Base-by-base conservation (phyloP, 2,113 vertebrate genomes). In the Dinomys branickii region DNA sequence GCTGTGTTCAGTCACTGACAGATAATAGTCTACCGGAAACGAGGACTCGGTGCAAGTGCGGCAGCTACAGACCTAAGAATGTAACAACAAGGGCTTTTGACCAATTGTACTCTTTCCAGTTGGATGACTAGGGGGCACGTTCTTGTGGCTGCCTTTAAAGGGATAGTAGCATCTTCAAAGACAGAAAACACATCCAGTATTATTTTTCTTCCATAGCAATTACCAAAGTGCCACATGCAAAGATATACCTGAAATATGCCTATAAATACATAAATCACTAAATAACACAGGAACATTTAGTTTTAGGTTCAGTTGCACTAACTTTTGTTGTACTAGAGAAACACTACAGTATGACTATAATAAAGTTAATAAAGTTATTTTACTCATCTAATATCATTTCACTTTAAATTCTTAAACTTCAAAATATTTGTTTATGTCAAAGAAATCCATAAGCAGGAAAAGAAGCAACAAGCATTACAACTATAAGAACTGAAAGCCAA, bases 361-460 rank as follows among this genome's bases (percentile, higher is more conserved):
- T 52, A 78, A 78, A 78, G 35, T 75, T 59, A 47, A 85, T n/a
- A 88, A 78, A 92, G 10, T 28, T 90, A 33, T 41, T 88, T 69
- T 85, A 83, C 50, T 78, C 47, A 94, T 14, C 16, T 77, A 87
- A 88, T 50, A 22, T 90, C 82, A 85, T 96, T 63, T 94, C 17
- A 52, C 7, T 91, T 71, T 33, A 41, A 77, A 88, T 90, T 28
- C 78, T 50, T 69, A 88, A 93, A 80, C n/a, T 59, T 85, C 19
- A 85, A 59, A 3, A 19, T 59, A 67, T 86, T 91, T 83, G 38
- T 92, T 80, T 83, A 41, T 65, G 54, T 73, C 67, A 85, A 63
- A 90, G 41, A 85, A 88, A 95, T 52, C 24, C 16, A 86, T 56
- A 85, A 92, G 44, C 35, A 93, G 16, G 22, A 56, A 11, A 97